Percentiles rank a stretch among this genome's conserved stretches.
Conservation (phyloP, 1,140 invertebrate genomes). For the Drosophila nigromelanica region DNA sequence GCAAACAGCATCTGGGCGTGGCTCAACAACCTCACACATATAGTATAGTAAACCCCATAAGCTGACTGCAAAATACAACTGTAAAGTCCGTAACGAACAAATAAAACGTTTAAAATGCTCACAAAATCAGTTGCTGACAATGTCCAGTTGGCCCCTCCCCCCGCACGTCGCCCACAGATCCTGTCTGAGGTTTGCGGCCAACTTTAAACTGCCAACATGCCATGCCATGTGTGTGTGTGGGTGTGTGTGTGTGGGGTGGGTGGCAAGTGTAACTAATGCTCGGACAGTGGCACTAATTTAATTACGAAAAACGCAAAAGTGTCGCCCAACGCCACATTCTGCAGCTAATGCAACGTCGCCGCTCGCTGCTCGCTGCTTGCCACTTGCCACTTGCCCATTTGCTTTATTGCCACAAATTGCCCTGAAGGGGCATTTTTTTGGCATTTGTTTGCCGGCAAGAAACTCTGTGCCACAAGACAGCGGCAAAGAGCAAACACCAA, state of each 20-base stretch:
- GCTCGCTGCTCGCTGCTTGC: slow-evolving; percentile 22
- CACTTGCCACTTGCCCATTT: slow-evolving; percentile 59
- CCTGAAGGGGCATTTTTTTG: slow-evolving; percentile 70
- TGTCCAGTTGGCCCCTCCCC: slow-evolving; percentile 20
- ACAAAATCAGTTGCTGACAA: slow-evolving; percentile 77
- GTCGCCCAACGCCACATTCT: slow-evolving; percentile 71
- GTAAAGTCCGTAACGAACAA: slow-evolving; percentile 61
- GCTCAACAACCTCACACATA: not conserved
- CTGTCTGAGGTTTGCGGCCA: slow-evolving; percentile 64
- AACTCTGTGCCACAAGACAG: slow-evolving; percentile 19
- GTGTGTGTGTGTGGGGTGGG: slow-evolving; percentile 17
- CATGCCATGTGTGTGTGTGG: slow-evolving; percentile 19
- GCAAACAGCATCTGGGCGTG: slow-evolving; percentile 27
- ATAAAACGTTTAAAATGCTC: slow-evolving; percentile 77
- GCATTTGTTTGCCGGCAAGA: slow-evolving; percentile 35
- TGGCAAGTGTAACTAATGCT: slow-evolving; percentile 77
- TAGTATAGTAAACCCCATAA: slow-evolving; percentile 19
- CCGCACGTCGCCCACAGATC: not conserved
- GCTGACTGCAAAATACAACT: slow-evolving; percentile 55
- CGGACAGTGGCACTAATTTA: slow-evolving; percentile 79
- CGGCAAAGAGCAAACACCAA: slow-evolving; percentile 10
- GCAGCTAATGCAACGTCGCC: slow-evolving; percentile 63
- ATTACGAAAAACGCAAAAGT: slow-evolving; percentile 82
- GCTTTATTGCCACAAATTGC: slow-evolving; percentile 81
- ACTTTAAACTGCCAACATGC: slow-evolving; percentile 71